These are phyloP conservation scores for Euzophera pinguis DNA, from an alignment of 2,888 invertebrate genomes.

Conservation along the genomic window DNA sequence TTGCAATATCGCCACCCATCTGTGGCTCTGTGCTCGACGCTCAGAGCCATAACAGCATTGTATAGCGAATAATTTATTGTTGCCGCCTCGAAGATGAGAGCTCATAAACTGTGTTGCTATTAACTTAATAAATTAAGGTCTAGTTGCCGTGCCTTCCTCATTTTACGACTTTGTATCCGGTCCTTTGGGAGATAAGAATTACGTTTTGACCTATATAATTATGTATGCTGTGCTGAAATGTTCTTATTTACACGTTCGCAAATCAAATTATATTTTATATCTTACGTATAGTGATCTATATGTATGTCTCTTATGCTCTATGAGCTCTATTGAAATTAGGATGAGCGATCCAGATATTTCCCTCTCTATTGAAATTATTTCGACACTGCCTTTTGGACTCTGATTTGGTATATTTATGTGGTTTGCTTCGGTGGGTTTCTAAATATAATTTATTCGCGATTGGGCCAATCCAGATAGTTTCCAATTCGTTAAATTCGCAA, in stretches of 20 bases:
- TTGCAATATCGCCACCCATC: not conserved
- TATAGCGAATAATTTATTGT: slow-evolving; percentile 5
- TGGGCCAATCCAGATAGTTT: no score
- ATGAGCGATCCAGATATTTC: no score
- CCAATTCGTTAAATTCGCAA: no score
- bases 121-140: slow-evolving; percentile 9
- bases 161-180: slow-evolving; percentile 6
- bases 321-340: no score
- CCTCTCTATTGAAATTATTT: no score
- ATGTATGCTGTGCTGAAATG: not conserved
- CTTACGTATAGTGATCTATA: no score
- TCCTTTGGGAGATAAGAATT: not conserved
- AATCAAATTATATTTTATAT: not conserved
- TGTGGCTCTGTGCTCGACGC: not conserved
- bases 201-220: not conserved
- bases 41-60: not conserved
- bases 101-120: slow-evolving; percentile 6
- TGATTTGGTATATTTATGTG: no score
- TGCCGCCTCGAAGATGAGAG: slow-evolving; percentile 5
- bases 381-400: no score
- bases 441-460: no score
- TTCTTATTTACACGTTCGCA: not conserved
- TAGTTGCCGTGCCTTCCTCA: not conserved
- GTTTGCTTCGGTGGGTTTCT: no score
- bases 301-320: no score